These are phyloP conservation scores for Anthoptus insignis DNA, from an alignment of 2,888 invertebrate genomes.

Conservation along the genomic window DNA sequence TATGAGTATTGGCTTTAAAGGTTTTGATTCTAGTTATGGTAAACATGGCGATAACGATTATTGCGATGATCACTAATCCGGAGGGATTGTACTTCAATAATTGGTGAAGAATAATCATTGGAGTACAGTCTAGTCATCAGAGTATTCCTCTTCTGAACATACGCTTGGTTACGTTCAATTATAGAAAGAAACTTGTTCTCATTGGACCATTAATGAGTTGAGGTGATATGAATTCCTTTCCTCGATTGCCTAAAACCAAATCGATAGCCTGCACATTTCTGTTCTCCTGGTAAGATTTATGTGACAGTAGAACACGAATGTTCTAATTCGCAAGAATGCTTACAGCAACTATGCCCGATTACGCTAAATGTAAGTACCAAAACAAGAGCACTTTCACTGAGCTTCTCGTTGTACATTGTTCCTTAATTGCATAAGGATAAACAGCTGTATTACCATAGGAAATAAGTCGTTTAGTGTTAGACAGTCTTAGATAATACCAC, in stretches of 20 bases:
- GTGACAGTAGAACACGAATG: constrained; percentile 4
- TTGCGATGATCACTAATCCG: no score
- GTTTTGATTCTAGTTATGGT: no score
- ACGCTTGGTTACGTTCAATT: no score
- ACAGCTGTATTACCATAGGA: constrained; percentile 33
- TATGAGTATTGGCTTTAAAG: neutral
- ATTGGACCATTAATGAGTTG: no score
- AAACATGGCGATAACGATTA: no score
- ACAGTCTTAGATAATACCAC: constrained; percentile 27
- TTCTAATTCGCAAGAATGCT: constrained; percentile 7
- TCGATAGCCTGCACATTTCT: neutral
- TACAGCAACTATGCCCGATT: neutral
- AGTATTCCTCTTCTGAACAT: no score
- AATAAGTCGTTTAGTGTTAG: constrained; percentile 28
- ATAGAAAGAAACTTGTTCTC: no score
- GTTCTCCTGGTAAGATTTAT: neutral
- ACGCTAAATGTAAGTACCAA: neutral
- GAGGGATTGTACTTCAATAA: no score
- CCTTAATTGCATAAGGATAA: constrained; percentile 32
- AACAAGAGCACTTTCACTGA: constrained; percentile 25
- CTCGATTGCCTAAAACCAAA: neutral
- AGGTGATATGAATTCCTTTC: no score
- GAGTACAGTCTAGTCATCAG: no score
- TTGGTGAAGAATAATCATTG: no score
- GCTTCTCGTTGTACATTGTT: constrained; percentile 21